Evolutionary conservation across 2,888 invertebrate species (phyloP), one percentile per base, ranked within the genome.

Genomic region (Didymodactylos carnosus): DNA sequence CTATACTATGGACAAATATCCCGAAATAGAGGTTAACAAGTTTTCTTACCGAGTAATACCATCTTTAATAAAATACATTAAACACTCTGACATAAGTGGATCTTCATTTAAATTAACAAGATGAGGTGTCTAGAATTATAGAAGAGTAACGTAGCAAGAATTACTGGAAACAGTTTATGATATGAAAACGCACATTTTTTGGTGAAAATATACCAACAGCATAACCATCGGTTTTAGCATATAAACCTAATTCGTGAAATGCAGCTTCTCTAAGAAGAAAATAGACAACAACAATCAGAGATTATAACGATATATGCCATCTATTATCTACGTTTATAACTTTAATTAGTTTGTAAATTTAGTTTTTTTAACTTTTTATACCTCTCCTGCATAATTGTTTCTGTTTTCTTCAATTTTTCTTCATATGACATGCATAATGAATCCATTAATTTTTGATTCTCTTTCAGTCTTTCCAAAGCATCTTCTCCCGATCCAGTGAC

Each of bases 351-450:
- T n/a, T n/a, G n/a, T n/a, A n/a, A n/a, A n/a, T n/a, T n/a, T n/a
- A n/a, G n/a, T 16, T 11, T 11, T 11, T 16, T 23, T 23, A 7
- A 23, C n/a, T 14, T n/a, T 19, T 35, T 2, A 8, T 62, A 62
- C 62, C 62, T 29, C 19, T 75, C 75, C 23, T 62, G 69, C 72
- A 72, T 88, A 77, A 98, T 94, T 78, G 90, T 89, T 84, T 99
- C 98, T 0, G 98, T 98, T 76, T 92, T 90, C 80, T 93, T 91
- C 75, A 99, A 85, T 82, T 99, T 98, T 83, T 98, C 95, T 81
- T 99, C 98, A 97, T 98, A 99, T 0, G 97, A 97, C 84, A 98
- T 95, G 84, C 97, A 98, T 76, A 99, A 85, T 86, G 98, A 97
- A 88, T 83, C 94, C 80, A 99, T 98, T 53, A 99, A 88, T 85